These are phyloP conservation scores for Agrypnia vestita DNA, from an alignment of 1,140 invertebrate species.

Conservation along the genomic window DNA sequence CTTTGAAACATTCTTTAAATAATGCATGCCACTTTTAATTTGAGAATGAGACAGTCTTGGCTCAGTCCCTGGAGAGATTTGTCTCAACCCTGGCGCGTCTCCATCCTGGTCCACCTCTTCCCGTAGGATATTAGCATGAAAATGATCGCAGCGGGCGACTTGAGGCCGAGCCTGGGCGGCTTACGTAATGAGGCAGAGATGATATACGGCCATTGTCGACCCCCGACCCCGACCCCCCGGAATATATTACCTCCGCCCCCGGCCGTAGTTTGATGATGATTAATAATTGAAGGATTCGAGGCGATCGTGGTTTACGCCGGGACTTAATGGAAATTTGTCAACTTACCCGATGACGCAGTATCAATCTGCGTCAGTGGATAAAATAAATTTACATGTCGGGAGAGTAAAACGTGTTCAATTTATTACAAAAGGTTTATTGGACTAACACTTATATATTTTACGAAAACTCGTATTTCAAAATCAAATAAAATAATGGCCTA, in stretches of 20 bases:
- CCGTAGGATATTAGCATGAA: constrained; percentile 60
- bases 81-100: constrained; percentile 17
- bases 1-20: background rate
- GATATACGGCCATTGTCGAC: constrained; percentile 58
- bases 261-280: constrained; percentile 51
- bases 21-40: background rate
- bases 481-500: too few relatives aligned
- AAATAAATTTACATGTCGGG: constrained; percentile 12
- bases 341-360: constrained; percentile 42
- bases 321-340: constrained; percentile 44
- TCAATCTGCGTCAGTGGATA: constrained; percentile 15
- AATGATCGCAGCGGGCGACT: constrained; percentile 56
- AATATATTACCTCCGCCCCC: constrained; percentile 43
- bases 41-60: background rate
- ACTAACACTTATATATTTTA: too few relatives aligned
- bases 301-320: constrained; percentile 31
- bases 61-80: background rate
- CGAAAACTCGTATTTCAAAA: too few relatives aligned
- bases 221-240: constrained; percentile 7
- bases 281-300: constrained; percentile 54
- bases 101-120: constrained; percentile 36
- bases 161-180: constrained; percentile 53
- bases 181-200: constrained; percentile 61
- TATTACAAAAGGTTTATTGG: too few relatives aligned
- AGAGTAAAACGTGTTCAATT: too few relatives aligned